Base-by-base conservation (phyloP, 2,888 invertebrate species). In the Eupelmus urozonus region DNA sequence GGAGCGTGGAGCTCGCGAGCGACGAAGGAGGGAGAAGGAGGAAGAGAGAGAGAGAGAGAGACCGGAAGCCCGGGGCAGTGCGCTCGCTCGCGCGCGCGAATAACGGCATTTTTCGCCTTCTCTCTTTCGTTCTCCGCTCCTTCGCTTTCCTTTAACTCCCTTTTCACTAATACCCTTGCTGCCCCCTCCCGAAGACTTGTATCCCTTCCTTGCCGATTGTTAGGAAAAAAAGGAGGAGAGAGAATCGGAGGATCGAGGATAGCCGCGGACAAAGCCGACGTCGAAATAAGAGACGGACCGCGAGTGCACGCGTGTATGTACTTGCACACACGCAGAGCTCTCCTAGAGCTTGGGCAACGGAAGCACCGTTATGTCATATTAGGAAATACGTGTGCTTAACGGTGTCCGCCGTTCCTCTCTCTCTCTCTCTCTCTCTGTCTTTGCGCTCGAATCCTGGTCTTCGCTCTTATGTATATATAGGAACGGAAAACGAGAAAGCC, bases 361-460 rank as follows among this genome's bases (percentile, higher is more conserved):
- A 78, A 73, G 70, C 81, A 87, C 89, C 89, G 89, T 89, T 89
- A 89, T 88, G 87, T 88, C 88, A 89, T 87, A 89, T 89, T 88
- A 89, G 88, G 87, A 88, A 87, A 87, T 84, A 81, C 57, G 60
- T 45, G 40, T 83, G 84, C 85, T 88, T 88, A 89, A 88, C 89
- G 89, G 87, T 87, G 83, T 83, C 81, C 80, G 25, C 0, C 16
- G 9, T 18, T 27, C 5, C 59, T 59, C 25, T 20, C 25, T 34
- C 9, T 34, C 27, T 59, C 16, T 11, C 55, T 55, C n/a, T n/a
- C n/a, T n/a, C n/a, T n/a, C n/a, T 18, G 23, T 23, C 55, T 2
- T 18, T 1, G 11, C 45, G 16, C 27, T 9, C 16, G 57, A 53
- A 1, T 20, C 11, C 5, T 20, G 2, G 53, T 20, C 4, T 76